Conservation (phyloP, 2,113 vertebrate genomes). For the Varanus salvator region DNA sequence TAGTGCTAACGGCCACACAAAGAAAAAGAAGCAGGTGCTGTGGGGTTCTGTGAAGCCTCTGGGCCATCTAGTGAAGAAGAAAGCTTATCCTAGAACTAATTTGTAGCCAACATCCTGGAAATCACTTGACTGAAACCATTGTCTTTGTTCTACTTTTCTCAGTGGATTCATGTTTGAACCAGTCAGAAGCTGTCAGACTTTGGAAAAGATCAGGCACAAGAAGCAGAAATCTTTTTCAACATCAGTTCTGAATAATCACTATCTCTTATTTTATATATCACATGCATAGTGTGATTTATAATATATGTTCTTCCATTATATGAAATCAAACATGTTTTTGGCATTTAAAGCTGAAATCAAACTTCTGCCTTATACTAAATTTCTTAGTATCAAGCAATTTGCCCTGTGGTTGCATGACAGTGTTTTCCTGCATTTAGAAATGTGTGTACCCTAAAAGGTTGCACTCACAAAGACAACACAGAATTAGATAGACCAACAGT, state of each 20-base stretch:
- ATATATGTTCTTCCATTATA: conserved; percentile 18
- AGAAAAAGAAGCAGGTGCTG: neutral
- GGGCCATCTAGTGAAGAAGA: neutral
- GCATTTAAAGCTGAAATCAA: too few relatives aligned
- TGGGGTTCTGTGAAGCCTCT: neutral
- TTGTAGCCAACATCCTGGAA: neutral
- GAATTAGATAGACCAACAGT: neutral
- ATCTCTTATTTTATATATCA: neutral
- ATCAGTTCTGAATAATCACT: neutral
- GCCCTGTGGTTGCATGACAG: too few relatives aligned
- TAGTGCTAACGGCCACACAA: neutral
- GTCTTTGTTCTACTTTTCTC: neutral
- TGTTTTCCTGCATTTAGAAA: too few relatives aligned
- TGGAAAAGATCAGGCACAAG: neutral
- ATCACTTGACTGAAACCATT: neutral
- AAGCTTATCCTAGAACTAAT: neutral
- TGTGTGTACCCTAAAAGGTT: too few relatives aligned
- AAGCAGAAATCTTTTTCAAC: neutral
- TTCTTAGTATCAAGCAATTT: conserved; percentile 1
- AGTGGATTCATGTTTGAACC: neutral
- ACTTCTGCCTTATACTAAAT: too few relatives aligned
- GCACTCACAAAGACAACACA: neutral
- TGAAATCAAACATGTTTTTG: too few relatives aligned
- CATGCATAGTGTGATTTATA: conserved; percentile 32
- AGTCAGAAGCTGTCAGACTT: neutral